Evolutionary conservation across 1,140 invertebrate genomes (phyloP).

Genomic region (Scaptomyza pallida): DNA sequence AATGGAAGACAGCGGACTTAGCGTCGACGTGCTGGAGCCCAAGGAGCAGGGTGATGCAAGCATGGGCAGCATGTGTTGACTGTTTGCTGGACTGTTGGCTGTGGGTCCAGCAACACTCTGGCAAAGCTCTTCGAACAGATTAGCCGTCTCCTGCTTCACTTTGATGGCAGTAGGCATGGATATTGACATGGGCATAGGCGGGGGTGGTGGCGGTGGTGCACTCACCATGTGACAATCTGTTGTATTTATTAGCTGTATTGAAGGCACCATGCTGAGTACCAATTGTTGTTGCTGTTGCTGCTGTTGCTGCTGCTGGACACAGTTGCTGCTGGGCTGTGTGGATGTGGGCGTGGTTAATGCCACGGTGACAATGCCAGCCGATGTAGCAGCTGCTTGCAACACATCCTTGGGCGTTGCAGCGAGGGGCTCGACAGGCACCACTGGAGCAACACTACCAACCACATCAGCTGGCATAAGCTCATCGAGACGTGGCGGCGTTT

Average conservation of each 20-base stretch:
- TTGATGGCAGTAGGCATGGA: conserved; percentile 34
- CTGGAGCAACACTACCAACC: background rate
- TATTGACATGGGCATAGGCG: conserved; percentile 76
- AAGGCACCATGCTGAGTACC: conserved; percentile 71
- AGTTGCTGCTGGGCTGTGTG: conserved; percentile 28
- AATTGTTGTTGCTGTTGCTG: conserved; percentile 51
- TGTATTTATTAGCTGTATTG: conserved; percentile 58
- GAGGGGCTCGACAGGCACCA: conserved; percentile 11
- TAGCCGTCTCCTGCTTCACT: conserved; percentile 80
- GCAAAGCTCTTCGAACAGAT: conserved; percentile 87
- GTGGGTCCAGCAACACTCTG: conserved; percentile 85
- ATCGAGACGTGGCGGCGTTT: conserved; percentile 73
- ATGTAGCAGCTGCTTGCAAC: conserved; percentile 87
- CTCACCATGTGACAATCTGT: conserved; percentile 11
- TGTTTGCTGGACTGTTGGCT: conserved; percentile 71
- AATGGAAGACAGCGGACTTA: conserved; percentile 89
- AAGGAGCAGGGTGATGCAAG: conserved; percentile 87
- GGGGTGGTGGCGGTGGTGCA: conserved; percentile 58
- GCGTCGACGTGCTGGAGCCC: conserved; percentile 85
- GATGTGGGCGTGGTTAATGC: conserved; percentile 85
- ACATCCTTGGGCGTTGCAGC: conserved; percentile 83
- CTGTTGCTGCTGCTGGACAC: conserved; percentile 33
- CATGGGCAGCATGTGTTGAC: conserved; percentile 84
- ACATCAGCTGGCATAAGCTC: conserved; percentile 59
- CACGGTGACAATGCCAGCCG: conserved; percentile 87